Base-by-base conservation (phyloP, 2,113 vertebrate species). In the Anhinga anhinga region DNA sequence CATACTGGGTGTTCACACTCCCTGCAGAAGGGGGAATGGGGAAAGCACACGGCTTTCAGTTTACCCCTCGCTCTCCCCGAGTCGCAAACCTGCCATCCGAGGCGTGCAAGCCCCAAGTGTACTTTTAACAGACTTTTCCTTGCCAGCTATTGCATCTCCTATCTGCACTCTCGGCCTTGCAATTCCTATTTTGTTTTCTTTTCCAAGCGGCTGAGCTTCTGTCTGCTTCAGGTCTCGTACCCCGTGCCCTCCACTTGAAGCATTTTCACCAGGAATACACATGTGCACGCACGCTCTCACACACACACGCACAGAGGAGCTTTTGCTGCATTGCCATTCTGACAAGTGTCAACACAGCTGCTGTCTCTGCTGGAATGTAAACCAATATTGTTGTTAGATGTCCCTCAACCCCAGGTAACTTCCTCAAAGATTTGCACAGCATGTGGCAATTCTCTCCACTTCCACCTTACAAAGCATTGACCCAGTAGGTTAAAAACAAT, bases 281-380 rank as follows among this genome's bases (percentile, higher is more conserved):
- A 52, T 50, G 2, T 22, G 5, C 7, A 0, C 17, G 4, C 59
- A 2, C 78, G 13, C 92, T 27, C 81, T 18, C 58, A 55, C 52
- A 21, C 58, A 20, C 45, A 45, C 44, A 63, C 61, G 50, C 42
- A 66, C 27, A 56, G 20, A 32, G 42, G 15, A 74, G 81, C 40
- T 80, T 85, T 72, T 50, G 66, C 95, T 55, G 90, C 70, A 40
- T 83, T 84, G 92, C 86, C 93, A 80, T 95, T 95, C 97, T 90
- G 95, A 95, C 36, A 78, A 97, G 96, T 97, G 98, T 98, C 98
- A 98, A 98, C 97, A 98, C 98, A 98, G 98, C 98, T 98, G 98
- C 96, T 94, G 97, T 98, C 97, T 98, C 97, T 49, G 9, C 90
- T 98, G 98, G 98, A 98, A 98, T 98, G 98, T 98, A 98, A 98